Evolutionary conservation across 2,888 invertebrate genomes (phyloP).

Genomic region (Athetis lepigone): DNA sequence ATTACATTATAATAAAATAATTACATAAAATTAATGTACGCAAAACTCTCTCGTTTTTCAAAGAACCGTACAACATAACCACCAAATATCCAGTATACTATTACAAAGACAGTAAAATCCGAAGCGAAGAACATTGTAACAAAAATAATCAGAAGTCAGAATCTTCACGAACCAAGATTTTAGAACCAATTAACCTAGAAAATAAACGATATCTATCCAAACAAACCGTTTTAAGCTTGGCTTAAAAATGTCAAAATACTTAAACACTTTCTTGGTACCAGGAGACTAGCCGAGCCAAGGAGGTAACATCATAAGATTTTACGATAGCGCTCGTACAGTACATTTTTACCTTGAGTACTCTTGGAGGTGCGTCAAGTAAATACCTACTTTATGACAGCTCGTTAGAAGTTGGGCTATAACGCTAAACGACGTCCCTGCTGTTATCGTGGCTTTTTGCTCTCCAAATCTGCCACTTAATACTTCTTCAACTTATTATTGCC

Average conservation of each 20-base stretch:
- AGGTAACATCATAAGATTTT: constrained; percentile 80
- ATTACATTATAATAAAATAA: too few relatives aligned
- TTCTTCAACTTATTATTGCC: constrained; percentile 81
- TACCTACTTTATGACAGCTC: constrained; percentile 86
- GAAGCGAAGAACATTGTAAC: neutral
- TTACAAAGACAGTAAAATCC: neutral
- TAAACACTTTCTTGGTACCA: constrained; percentile 49
- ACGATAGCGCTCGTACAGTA: constrained; percentile 70
- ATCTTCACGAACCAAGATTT: constrained; percentile 1
- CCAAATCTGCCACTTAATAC: constrained; percentile 82
- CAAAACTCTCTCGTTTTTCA: too few relatives aligned
- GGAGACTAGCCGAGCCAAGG: constrained; percentile 66
- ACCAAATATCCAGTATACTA: too few relatives aligned
- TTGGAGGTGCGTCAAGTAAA: constrained; percentile 82
- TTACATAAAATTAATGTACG: too few relatives aligned
- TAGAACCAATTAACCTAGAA: constrained; percentile 31
- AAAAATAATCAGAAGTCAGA: neutral
- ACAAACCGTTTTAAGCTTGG: constrained; percentile 16
- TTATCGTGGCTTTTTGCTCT: constrained; percentile 81
- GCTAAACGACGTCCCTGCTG: constrained; percentile 78
- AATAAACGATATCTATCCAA: constrained; percentile 32
- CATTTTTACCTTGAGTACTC: constrained; percentile 73
- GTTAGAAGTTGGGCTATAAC: constrained; percentile 87
- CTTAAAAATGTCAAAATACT: constrained; percentile 29
- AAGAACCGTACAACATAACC: too few relatives aligned